A percentile compares a stretch with the other conserved stretches of the same genome.
Evolutionary conservation across 2,888 invertebrate genomes (phyloP).

Genomic region (Ditula angustiorana): DNA sequence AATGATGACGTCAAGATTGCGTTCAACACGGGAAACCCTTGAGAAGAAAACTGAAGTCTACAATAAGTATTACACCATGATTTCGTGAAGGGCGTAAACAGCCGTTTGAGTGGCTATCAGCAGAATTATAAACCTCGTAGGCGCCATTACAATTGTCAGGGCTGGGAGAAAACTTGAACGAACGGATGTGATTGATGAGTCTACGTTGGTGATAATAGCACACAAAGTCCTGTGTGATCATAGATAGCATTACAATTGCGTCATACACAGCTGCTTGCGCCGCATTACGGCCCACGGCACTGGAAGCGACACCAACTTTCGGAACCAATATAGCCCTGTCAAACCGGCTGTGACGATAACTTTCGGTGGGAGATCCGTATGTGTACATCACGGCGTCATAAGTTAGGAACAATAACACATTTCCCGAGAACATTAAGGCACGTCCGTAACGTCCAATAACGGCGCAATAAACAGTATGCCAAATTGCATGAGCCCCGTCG

Average conservation of each 20-base stretch:
- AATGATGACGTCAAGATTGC: conserved; percentile 59
- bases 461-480: conserved; percentile 54
- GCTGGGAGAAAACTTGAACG: conserved; percentile 7
- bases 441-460: conserved; percentile 41
- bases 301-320: conserved; percentile 25
- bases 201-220: conserved; percentile 6
- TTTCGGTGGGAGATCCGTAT: conserved; percentile 30
- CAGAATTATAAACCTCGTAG: conserved; percentile 15
- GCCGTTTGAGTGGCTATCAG: conserved; percentile 18
- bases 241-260: conserved; percentile 47
- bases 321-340: conserved; percentile 38
- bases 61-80: conserved; percentile 22
- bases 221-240: conserved; percentile 40
- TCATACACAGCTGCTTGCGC: conserved; percentile 49
- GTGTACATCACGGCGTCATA: conserved; percentile 49
- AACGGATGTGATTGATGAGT: background rate
- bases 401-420: conserved; percentile 52
- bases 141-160: conserved; percentile 29
- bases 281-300: conserved; percentile 39
- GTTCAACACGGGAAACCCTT: conserved; percentile 51
- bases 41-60: conserved; percentile 37
- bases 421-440: conserved; percentile 52
- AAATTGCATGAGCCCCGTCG: conserved; percentile 60
- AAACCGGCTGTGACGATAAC: conserved; percentile 31
- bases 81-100: conserved; percentile 15